Evolutionary conservation across 2,797 vertebrate genomes (phyloP), one percentile per base, ranked within the genome.

Genomic region (Cryptoblepharus egeriae): DNA sequence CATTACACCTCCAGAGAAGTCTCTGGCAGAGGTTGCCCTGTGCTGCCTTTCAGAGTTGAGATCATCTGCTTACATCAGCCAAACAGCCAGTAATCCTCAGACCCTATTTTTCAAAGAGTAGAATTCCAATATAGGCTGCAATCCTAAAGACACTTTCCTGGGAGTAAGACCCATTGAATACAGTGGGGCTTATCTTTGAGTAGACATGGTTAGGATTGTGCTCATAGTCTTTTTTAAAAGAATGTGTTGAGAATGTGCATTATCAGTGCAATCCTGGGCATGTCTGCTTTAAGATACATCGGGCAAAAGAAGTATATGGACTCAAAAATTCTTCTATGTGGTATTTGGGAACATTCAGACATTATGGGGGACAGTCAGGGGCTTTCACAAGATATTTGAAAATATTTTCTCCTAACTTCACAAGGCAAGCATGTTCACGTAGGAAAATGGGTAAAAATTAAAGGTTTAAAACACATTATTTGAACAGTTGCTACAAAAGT

Each of bases 21-120:
- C 67, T 80, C 77, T 85, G 72, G 73, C 83, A 75, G 39, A 64
- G n/a, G 67, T 71, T 20, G 18, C n/a, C 18, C n/a, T 8, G 10
- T 28, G 45, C 74, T 68, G 68, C 79, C 63, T 79, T 58, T 65
- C 49, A 35, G 30, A 68, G 24, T 22, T 79, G 60, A 85, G 37
- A 32, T 68, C 49, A 64, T 77, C 79, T 58, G 60, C 72, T 85
- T 76, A 76, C 20, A 42, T 76, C 79, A 80, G 37, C 67, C 74
- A 42, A 64, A 71, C 18, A 77, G 16, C 24, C 63, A 42, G 35
- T 45, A 71, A 64, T 64, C 45, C 71, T 81, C n/a, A 55, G 60
- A 4, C 60, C 35, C 5, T 45, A 26, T 71, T 39, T 71, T 39
- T 45, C 57, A 67, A 58, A 26, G 20, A 70, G n/a, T 26, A 32